Conservation (phyloP, 2,113 vertebrate genomes). For the Carettochelys insculpta region DNA sequence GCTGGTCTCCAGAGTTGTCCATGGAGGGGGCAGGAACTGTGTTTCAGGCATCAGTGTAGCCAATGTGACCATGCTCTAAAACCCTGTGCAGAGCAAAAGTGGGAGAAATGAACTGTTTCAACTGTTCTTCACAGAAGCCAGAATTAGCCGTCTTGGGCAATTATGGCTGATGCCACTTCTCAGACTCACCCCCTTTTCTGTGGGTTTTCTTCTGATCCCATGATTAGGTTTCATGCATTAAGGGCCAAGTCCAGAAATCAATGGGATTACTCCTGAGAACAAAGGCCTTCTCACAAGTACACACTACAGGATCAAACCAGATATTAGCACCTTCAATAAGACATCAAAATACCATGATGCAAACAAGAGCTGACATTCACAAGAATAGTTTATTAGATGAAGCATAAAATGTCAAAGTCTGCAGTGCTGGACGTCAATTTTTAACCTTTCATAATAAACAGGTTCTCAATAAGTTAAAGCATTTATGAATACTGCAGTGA, state of each 20-base stretch:
- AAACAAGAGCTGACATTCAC: conserved; percentile 1
- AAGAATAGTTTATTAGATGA: not conserved
- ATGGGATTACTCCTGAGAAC: not conserved
- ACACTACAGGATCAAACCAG: not conserved
- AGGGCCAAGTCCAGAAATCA: not conserved
- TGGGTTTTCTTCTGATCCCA: not conserved
- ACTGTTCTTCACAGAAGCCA: not conserved
- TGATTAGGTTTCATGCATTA: not conserved
- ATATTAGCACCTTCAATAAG: not conserved
- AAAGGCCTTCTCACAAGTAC: not conserved
- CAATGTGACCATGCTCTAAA: not conserved
- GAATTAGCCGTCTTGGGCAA: not conserved
- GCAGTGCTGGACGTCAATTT: not conserved
- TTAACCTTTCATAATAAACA: not conserved
- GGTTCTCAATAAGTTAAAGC: conserved; percentile 10
- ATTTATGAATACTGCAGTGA: conserved; percentile 7
- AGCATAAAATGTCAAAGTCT: not conserved
- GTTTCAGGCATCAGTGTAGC: not conserved
- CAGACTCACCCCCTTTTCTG: not conserved
- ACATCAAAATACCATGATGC: not conserved
- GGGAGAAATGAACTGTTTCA: not conserved
- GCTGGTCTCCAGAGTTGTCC: not conserved
- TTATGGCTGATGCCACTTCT: not conserved
- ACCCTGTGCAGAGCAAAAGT: rapidly evolving
- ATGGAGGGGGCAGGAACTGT: not conserved